Conservation (phyloP, 2,113 vertebrate species). For the Argyrosomus japonicus region DNA sequence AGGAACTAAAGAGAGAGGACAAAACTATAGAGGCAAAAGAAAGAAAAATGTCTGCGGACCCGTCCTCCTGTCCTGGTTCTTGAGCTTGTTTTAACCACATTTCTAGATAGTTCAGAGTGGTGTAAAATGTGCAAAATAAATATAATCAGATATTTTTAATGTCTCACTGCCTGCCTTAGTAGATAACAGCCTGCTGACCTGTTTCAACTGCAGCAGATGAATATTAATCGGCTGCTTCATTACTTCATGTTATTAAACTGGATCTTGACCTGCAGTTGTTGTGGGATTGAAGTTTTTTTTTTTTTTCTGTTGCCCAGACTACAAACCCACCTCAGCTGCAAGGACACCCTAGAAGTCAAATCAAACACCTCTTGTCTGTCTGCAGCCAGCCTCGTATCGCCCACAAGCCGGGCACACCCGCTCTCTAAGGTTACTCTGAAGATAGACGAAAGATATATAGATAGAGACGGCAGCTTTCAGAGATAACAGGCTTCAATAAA, state of each 20-base stretch:
- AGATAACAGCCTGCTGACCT: neutral
- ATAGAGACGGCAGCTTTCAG: constrained; percentile 2
- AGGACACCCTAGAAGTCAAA: neutral
- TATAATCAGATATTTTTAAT: too few species aligned
- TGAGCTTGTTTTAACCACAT: too few species aligned
- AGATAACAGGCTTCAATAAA: constrained; percentile 34
- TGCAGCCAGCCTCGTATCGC: too few species aligned
- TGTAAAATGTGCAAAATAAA: neutral
- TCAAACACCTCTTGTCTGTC: neutral
- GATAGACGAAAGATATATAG: neutral
- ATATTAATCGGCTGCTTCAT: constrained; percentile 26
- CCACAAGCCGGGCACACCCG: neutral
- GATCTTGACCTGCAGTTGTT: constrained; percentile 8
- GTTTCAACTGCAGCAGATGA: constrained; percentile 20
- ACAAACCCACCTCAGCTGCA: neutral
- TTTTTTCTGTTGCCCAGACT: neutral
- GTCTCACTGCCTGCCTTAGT: too few species aligned
- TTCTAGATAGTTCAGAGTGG: too few species aligned
- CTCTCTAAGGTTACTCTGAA: constrained; percentile 20
- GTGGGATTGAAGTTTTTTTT: neutral
- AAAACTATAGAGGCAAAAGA: neutral
- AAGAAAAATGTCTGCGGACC: neutral
- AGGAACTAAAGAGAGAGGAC: neutral
- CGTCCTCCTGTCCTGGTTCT: too few species aligned
- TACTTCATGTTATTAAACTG: constrained; percentile 25